phyloP scores from a whole-genome alignment of 1,140 invertebrate species.

The Anastrepha obliqua region DNA sequence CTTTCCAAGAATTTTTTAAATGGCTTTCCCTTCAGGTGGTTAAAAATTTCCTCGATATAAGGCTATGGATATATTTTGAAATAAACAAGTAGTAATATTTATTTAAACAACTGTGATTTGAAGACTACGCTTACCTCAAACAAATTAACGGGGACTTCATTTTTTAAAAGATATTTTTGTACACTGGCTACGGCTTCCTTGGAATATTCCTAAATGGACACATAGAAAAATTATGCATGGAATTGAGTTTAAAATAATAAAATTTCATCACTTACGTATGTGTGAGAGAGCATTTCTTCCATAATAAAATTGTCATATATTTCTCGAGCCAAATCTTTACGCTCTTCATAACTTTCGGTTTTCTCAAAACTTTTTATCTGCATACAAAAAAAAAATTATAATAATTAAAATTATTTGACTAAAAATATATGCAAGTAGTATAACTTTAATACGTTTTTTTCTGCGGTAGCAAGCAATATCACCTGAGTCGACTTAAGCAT shows the following conservation, averaged over 20 bases:
- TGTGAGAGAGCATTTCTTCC: conserved; percentile 98
- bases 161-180: conserved; percentile 97
- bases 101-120: neutral
- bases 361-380: conserved; percentile 99
- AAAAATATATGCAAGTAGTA: too few species aligned
- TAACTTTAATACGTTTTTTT: too few species aligned
- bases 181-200: conserved; percentile 97
- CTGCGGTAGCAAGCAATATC: too few species aligned
- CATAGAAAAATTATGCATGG: conserved; percentile 53
- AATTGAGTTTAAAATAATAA: too few species aligned
- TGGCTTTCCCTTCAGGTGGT: conserved; percentile 94
- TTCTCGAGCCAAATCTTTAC: conserved; percentile 94
- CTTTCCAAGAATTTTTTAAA: conserved; percentile 99
- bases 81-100: too few species aligned
- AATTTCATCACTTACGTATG: conserved; percentile 86
- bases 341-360: conserved; percentile 96
- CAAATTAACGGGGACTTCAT: conserved; percentile 95
- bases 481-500: too few species aligned
- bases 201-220: conserved; percentile 91
- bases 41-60: conserved; percentile 99
- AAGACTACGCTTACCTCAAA: conserved; percentile 88
- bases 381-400: conserved; percentile 72
- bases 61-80: conserved; percentile 79
- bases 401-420: too few species aligned
- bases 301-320: conserved; percentile 99